These are phyloP conservation scores for Drosophila limbata DNA, from an alignment of 2,888 invertebrate genomes.

Conservation along the genomic window DNA sequence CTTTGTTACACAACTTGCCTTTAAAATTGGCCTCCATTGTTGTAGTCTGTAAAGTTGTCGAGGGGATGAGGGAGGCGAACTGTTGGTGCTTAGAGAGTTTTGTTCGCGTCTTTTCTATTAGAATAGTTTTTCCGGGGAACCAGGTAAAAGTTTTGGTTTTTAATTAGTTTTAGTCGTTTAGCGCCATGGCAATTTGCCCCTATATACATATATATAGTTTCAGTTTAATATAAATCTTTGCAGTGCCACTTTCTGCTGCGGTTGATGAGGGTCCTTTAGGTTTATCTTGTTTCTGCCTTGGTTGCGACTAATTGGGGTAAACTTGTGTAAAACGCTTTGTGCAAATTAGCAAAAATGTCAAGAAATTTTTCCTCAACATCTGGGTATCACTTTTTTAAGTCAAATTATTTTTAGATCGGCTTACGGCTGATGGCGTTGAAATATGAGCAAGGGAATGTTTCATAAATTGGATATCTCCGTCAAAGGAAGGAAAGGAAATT, in stretches of 20 bases:
- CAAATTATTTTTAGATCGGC: not conserved
- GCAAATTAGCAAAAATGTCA: constrained; percentile 39
- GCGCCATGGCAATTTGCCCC: constrained; percentile 62
- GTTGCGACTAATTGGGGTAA: constrained; percentile 56
- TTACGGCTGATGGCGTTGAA: constrained; percentile 1
- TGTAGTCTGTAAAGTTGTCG: constrained; percentile 58
- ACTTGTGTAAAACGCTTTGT: constrained; percentile 50
- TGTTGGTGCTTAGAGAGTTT: constrained; percentile 26
- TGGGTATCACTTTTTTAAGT: constrained; percentile 5
- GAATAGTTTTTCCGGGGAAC: constrained; percentile 41
- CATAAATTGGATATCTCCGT: not conserved
- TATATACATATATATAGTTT: constrained; percentile 34
- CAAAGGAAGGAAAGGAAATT: not conserved
- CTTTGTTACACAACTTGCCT: constrained; percentile 49
- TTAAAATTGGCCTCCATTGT: constrained; percentile 55
- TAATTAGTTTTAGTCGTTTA: constrained; percentile 78
- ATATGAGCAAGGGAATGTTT: not conserved
- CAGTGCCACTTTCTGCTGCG: constrained; percentile 36
- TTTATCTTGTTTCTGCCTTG: constrained; percentile 1
- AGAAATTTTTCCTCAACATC: constrained; percentile 15
- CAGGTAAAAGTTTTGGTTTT: constrained; percentile 75
- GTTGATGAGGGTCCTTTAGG: constrained; percentile 39
- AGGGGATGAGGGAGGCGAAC: not conserved
- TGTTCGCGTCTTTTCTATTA: constrained; percentile 53
- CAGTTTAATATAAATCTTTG: constrained; percentile 55